phyloP scores from a whole-genome alignment of 2,797 vertebrate genomes.

The Philypnodon macrostomus region DNA sequence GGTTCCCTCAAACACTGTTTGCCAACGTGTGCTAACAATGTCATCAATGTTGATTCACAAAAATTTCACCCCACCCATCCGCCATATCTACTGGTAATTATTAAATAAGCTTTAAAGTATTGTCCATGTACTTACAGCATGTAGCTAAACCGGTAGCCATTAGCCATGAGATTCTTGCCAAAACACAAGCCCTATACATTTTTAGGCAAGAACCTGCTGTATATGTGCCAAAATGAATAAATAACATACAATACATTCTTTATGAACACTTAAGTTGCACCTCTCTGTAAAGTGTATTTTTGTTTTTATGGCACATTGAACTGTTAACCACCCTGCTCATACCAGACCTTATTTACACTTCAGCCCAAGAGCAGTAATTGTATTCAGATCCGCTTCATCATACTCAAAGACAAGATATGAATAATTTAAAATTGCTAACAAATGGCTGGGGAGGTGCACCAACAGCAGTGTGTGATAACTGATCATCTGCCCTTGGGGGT shows the following conservation, averaged over 20 bases:
- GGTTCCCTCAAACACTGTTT: too few relatives aligned
- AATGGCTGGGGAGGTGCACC: background rate
- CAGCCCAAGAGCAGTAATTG: background rate
- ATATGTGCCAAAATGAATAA: background rate
- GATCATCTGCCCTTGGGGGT: conserved; percentile 21
- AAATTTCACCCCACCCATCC: too few relatives aligned
- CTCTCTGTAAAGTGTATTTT: background rate
- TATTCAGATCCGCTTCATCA: conserved; percentile 9
- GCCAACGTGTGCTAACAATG: too few relatives aligned
- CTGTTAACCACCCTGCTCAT: background rate
- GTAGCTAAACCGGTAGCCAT: too few relatives aligned
- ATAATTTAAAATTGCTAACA: conserved; percentile 10
- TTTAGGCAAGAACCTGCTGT: too few relatives aligned
- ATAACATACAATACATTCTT: background rate
- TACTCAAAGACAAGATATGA: background rate
- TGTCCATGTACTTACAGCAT: too few relatives aligned
- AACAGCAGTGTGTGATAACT: conserved; percentile 15
- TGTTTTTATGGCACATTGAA: background rate
- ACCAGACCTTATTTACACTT: conserved; percentile 1
- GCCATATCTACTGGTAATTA: too few relatives aligned
- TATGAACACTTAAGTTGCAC: too few relatives aligned
- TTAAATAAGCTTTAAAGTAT: too few relatives aligned
- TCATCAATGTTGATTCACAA: too few relatives aligned
- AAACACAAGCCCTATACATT: too few relatives aligned
- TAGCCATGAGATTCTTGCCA: too few relatives aligned